A percentile compares a stretch with the other conserved stretches of the same genome.
phyloP scores from a whole-genome alignment of 2,797 vertebrate species.

The Rhinophrynus dorsalis region DNA sequence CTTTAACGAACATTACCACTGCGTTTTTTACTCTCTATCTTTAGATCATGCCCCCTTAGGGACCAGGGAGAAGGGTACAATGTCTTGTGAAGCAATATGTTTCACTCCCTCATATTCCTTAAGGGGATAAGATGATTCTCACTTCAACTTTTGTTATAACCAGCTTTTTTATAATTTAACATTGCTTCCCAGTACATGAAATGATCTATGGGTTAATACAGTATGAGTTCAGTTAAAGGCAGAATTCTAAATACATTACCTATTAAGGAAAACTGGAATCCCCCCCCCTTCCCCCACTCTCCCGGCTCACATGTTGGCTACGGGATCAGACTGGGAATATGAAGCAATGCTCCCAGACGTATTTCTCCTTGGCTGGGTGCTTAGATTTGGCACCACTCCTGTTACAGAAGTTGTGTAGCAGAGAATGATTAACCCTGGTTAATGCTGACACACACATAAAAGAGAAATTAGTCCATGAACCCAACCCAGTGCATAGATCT shows the following conservation, averaged over 20 bases:
- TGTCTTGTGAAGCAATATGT: too few species aligned
- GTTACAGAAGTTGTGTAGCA: background rate
- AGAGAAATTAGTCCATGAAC: slow-evolving; percentile 1
- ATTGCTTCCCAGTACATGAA: too few species aligned
- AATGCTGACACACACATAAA: background rate
- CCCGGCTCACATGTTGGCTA: background rate
- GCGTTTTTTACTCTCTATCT: too few species aligned
- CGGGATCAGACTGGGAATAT: slow-evolving; percentile 2
- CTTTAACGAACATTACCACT: too few species aligned
- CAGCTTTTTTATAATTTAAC: too few species aligned
- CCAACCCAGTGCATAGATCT: background rate
- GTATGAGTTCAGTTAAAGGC: background rate
- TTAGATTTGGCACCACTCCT: background rate
- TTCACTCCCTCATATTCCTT: too few species aligned
- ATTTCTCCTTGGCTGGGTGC: background rate
- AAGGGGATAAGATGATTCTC: too few species aligned
- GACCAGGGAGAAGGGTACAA: too few species aligned
- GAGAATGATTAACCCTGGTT: slow-evolving; percentile 24
- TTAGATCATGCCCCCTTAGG: too few species aligned
- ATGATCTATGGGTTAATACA: background rate
- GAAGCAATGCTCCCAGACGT: slow-evolving; percentile 15
- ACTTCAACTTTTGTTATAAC: too few species aligned
- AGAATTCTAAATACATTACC: slow-evolving; percentile 1
- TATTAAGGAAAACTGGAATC: slow-evolving; percentile 20
- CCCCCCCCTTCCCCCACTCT: background rate